phyloP scores from a whole-genome alignment of 1,140 invertebrate species.

The Pygmarrhopalites habei region DNA sequence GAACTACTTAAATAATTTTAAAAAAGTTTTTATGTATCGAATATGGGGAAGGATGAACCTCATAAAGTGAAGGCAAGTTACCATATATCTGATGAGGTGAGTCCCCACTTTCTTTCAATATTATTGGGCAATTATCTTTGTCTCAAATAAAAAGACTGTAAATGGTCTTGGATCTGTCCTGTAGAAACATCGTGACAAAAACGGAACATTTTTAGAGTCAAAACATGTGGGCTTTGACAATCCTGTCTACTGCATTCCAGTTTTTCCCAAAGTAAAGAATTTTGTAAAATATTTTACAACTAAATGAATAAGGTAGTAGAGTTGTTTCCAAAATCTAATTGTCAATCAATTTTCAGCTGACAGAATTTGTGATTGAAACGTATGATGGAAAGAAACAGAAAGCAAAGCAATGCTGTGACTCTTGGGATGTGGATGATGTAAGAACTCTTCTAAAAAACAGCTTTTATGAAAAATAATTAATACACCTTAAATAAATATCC shows the following conservation, averaged over 20 bases:
- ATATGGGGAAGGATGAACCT: neutral
- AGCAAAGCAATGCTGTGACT: neutral
- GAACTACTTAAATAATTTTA: neutral
- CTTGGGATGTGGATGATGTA: conserved; percentile 7
- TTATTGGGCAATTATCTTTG: no score
- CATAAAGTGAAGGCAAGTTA: neutral
- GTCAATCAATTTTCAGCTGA: conserved; percentile 1
- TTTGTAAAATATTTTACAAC: no score
- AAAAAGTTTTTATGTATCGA: neutral
- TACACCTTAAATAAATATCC: no score
- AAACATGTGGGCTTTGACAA: conserved; percentile 11
- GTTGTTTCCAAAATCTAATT: no score
- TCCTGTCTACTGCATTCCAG: neutral
- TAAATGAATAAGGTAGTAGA: no score
- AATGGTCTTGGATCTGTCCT: neutral
- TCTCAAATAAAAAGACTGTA: no score
- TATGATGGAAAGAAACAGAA: neutral
- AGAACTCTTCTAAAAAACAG: no score
- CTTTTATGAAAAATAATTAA: no score
- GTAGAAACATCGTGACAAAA: neutral
- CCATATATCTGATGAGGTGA: neutral
- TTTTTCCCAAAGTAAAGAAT: neutral
- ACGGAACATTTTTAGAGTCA: neutral
- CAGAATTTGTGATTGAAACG: conserved; percentile 4
- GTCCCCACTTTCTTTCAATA: neutral